Conservation (phyloP, 2,797 vertebrate genomes). For the Menidia menidia region DNA sequence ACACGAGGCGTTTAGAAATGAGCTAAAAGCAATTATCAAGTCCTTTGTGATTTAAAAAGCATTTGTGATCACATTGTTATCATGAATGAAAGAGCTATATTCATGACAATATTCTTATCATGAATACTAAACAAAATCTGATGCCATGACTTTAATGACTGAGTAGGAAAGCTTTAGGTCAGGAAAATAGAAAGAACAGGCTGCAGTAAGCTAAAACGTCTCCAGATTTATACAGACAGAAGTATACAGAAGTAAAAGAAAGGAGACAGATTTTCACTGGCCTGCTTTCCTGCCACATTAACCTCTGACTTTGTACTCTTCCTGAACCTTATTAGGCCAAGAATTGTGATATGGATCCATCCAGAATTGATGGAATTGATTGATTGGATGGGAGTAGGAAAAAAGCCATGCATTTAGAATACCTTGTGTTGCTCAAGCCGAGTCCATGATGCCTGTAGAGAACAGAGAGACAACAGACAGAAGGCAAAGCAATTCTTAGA, state of each 20-base stretch:
- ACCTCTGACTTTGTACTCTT: slow-evolving; percentile 5
- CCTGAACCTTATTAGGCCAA: slow-evolving; percentile 25
- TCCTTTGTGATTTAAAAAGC: too few relatives aligned
- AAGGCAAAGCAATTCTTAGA: slow-evolving; percentile 87
- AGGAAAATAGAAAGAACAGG: background rate
- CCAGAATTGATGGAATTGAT: slow-evolving; percentile 60
- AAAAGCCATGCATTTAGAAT: slow-evolving; percentile 86
- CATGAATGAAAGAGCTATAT: too few relatives aligned
- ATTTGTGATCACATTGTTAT: too few relatives aligned
- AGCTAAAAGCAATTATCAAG: too few relatives aligned
- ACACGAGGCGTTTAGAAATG: background rate
- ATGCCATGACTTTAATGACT: background rate
- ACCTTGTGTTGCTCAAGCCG: slow-evolving; percentile 99
- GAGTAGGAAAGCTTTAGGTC: slow-evolving; percentile 11
- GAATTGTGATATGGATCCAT: slow-evolving; percentile 66
- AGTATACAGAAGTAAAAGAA: slow-evolving; percentile 17
- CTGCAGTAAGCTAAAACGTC: slow-evolving; percentile 1
- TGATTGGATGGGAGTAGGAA: slow-evolving; percentile 71
- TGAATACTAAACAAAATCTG: background rate
- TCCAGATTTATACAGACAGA: slow-evolving; percentile 14
- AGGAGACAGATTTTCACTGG: slow-evolving; percentile 14
- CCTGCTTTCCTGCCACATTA: slow-evolving; percentile 21
- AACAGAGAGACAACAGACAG: slow-evolving; percentile 92
- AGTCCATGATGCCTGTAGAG: slow-evolving; percentile 99
- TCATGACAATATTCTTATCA: too few relatives aligned